Conservation (phyloP, 64 coral and sea anemone species). For the Hydrozoanthus tunicans region DNA sequence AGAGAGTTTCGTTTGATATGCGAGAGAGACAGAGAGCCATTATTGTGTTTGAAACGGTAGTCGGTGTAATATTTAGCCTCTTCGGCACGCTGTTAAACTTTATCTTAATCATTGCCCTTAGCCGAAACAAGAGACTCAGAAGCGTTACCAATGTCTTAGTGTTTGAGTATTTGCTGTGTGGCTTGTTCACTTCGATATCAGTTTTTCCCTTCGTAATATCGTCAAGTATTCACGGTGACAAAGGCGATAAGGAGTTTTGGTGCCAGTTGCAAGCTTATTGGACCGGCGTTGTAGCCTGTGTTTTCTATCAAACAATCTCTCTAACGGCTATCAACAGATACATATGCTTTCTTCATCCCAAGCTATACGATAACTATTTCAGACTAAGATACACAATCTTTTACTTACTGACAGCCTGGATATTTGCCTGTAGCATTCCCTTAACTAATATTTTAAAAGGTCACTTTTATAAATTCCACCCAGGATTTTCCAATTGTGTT, state of each 20-base stretch:
- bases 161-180: slow-evolving; percentile 14
- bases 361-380: slow-evolving; percentile 35
- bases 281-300: background rate
- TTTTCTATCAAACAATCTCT: slow-evolving; percentile 19
- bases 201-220: slow-evolving; percentile 19
- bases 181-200: background rate
- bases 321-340: slow-evolving; percentile 39
- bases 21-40: background rate
- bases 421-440: slow-evolving; percentile 5
- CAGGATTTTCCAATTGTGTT: background rate
- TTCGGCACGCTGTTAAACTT: background rate
- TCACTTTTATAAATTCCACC: slow-evolving; percentile 1
- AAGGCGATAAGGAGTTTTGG: background rate
- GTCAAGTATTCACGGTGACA: background rate
- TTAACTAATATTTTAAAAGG: slow-evolving; percentile 26
- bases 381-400: slow-evolving; percentile 35
- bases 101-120: background rate
- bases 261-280: slow-evolving; percentile 42
- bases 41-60: slow-evolving; percentile 4
- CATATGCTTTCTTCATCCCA: slow-evolving; percentile 15
- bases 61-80: background rate
- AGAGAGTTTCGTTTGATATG: background rate
- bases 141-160: slow-evolving; percentile 18
- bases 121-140: slow-evolving; percentile 17
- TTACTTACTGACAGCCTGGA: background rate